Percentiles rank a stretch among this genome's conserved stretches.
Evolutionary conservation across 2,797 vertebrate genomes (phyloP).

Genomic region (Tokudaia tokunoshimensis): DNA sequence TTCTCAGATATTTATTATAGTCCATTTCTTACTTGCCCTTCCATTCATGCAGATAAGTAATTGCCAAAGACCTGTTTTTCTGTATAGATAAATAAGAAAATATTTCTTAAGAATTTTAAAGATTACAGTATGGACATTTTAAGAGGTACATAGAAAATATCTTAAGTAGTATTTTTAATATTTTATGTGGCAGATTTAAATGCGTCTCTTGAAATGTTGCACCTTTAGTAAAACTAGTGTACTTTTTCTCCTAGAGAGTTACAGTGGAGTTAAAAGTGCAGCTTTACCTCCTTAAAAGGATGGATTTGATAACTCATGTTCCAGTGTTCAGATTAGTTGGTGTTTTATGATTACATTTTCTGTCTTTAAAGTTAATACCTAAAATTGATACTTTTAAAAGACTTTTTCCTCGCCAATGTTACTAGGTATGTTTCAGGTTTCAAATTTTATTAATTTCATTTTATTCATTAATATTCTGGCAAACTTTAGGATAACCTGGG

Average conservation of each 20-base stretch:
- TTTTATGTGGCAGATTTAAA: slow-evolving; percentile 54
- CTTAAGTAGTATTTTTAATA: not conserved
- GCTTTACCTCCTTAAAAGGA: slow-evolving; percentile 70
- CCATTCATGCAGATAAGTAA: not conserved
- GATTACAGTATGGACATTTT: slow-evolving; percentile 5
- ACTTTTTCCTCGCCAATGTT: slow-evolving; percentile 48
- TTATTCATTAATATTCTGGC: not conserved
- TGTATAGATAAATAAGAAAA: not conserved
- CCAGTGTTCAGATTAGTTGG: slow-evolving; percentile 82
- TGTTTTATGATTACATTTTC: slow-evolving; percentile 82
- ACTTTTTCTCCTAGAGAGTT: slow-evolving; percentile 74
- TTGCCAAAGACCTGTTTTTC: not conserved
- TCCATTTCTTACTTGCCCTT: not conserved
- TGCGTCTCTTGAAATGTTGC: slow-evolving; percentile 20
- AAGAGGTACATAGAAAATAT: not conserved
- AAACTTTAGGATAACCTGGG: slow-evolving; percentile 24
- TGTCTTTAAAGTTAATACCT: slow-evolving; percentile 76
- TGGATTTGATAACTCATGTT: slow-evolving; percentile 84
- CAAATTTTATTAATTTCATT: not conserved
- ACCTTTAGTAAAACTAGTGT: slow-evolving; percentile 66
- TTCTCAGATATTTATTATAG: not conserved
- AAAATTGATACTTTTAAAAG: slow-evolving; percentile 78
- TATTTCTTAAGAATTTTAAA: slow-evolving; percentile 22
- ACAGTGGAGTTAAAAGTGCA: slow-evolving; percentile 74
- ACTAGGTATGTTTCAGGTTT: slow-evolving; percentile 13